phyloP scores from a whole-genome alignment of 2,113 vertebrate genomes.

The Pandion haliaetus region DNA sequence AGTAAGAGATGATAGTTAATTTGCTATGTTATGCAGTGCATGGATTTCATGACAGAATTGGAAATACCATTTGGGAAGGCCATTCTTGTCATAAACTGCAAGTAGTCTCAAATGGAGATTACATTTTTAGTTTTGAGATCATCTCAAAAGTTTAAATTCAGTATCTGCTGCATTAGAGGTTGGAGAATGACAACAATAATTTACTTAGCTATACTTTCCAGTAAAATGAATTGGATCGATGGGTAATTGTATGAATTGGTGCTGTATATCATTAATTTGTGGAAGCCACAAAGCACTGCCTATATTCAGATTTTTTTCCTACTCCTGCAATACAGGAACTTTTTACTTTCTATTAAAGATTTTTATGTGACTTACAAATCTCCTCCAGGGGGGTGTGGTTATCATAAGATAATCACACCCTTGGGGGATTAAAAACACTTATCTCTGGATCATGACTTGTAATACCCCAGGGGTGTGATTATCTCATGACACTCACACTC shows the following conservation, averaged over 20 bases:
- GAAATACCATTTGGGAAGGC: not conserved
- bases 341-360: conserved; percentile 57
- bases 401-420: conserved; percentile 75
- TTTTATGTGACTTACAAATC: conserved; percentile 66
- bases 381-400: conserved; percentile 72
- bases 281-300: not conserved
- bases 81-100: not conserved
- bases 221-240: not conserved
- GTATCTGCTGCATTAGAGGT: not conserved
- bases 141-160: not conserved
- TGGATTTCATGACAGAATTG: not conserved
- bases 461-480: conserved; percentile 75
- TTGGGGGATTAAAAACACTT: conserved; percentile 77
- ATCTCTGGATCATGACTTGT: conserved; percentile 74
- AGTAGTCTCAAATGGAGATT: not conserved
- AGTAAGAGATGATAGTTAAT: not conserved
- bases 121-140: not conserved
- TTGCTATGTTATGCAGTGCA: not conserved
- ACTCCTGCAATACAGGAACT: conserved; percentile 57
- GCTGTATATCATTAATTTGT: conserved; percentile 49
- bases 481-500: conserved; percentile 72
- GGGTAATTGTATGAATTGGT: not conserved
- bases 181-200: not conserved
- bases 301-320: conserved; percentile 25
- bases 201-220: not conserved